phyloP scores from a whole-genome alignment of 2,888 invertebrate genomes.

The Mystacides longicornis region DNA sequence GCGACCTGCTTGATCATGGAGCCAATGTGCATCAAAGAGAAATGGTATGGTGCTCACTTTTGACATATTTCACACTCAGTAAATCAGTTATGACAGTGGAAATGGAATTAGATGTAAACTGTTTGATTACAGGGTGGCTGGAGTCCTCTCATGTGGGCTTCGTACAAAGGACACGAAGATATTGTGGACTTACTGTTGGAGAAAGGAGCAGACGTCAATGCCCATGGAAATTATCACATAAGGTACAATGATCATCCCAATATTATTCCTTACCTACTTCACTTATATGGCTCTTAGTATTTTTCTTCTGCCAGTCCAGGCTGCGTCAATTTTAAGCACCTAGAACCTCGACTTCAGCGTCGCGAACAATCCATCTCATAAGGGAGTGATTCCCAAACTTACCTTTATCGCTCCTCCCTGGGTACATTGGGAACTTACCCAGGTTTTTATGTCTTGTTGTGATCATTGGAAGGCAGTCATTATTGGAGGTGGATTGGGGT shows the following conservation, averaged over 20 bases:
- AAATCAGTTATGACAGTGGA: background rate
- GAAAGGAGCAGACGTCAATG: constrained; percentile 87
- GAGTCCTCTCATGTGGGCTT: constrained; percentile 96
- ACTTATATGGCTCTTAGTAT: too few species aligned
- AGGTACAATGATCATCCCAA: constrained; percentile 32
- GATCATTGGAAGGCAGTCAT: too few species aligned
- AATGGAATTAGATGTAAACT: background rate
- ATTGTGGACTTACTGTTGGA: constrained; percentile 72
- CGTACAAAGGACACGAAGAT: constrained; percentile 82
- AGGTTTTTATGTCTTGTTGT: too few species aligned
- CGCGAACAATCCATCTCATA: too few species aligned
- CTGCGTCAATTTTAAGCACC: too few species aligned
- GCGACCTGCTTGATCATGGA: constrained; percentile 76
- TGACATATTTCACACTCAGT: background rate
- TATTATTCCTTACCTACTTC: too few species aligned
- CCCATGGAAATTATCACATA: constrained; percentile 92
- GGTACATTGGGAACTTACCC: too few species aligned
- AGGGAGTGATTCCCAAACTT: too few species aligned
- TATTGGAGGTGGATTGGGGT: too few species aligned
- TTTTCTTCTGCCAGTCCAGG: too few species aligned
- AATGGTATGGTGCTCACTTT: constrained; percentile 49
- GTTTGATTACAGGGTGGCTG: constrained; percentile 73
- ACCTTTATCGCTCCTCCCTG: too few species aligned
- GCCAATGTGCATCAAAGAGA: constrained; percentile 82
- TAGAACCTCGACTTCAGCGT: too few species aligned